phyloP scores from a whole-genome alignment of 2,113 vertebrate species.

The Ptychochromis oligacanthus region DNA sequence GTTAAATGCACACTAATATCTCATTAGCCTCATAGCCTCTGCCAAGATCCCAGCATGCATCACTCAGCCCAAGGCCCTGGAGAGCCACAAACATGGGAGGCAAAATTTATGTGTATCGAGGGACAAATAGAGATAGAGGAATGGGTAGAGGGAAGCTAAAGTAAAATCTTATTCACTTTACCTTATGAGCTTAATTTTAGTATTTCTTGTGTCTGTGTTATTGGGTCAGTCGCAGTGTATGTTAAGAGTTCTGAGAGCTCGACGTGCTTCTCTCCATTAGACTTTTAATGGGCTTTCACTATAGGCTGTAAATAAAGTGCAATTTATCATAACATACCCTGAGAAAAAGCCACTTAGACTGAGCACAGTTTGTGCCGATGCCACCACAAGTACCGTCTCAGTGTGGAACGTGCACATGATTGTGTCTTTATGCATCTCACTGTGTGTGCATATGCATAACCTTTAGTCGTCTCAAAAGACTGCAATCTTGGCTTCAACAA shows the following conservation, averaged over 20 bases:
- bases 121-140: constrained; percentile 31
- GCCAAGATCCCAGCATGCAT: constrained; percentile 76
- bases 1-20: constrained; percentile 92
- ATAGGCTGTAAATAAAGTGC: constrained; percentile 56
- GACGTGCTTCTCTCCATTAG: constrained; percentile 52
- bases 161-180: constrained; percentile 77
- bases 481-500: constrained; percentile 36
- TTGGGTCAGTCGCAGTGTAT: constrained; percentile 47
- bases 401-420: constrained; percentile 28
- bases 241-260: constrained; percentile 65
- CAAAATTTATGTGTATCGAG: constrained; percentile 54
- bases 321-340: constrained; percentile 65
- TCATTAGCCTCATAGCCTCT: constrained; percentile 87
- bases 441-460: constrained; percentile 12
- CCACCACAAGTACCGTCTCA: constrained; percentile 40
- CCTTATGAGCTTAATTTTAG: constrained; percentile 50
- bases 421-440: constrained; percentile 8
- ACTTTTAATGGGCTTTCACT: constrained; percentile 61
- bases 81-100: constrained; percentile 56
- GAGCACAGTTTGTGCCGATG: constrained; percentile 35
- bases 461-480: constrained; percentile 43
- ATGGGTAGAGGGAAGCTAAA: not conserved
- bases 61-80: constrained; percentile 54
- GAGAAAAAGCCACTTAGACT: constrained; percentile 47
- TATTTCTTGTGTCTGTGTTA: constrained; percentile 28